A percentile compares a stretch with the other conserved stretches of the same genome.
Conservation (phyloP, 2,797 vertebrate genomes). For the Semaprochilodus insignis region DNA sequence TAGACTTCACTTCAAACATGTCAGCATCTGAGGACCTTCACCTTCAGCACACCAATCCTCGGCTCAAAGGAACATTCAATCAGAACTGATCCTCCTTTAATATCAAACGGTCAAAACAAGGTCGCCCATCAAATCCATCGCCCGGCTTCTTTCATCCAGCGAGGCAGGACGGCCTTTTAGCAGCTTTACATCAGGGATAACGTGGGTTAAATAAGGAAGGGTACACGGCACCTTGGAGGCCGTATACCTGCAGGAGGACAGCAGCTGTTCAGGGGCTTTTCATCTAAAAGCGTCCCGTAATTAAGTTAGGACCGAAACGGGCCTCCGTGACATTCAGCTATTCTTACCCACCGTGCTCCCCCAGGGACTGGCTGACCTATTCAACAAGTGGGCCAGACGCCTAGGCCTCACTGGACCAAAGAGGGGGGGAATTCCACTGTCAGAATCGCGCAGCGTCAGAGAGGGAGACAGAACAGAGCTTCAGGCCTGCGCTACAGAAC, state of each 20-base stretch:
- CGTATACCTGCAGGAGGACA: constrained; percentile 58
- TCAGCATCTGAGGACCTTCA: background rate
- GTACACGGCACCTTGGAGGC: constrained; percentile 28
- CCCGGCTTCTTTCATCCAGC: constrained; percentile 29
- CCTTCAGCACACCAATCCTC: constrained; percentile 29
- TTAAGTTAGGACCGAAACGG: constrained; percentile 60
- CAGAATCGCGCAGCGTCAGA: constrained; percentile 25
- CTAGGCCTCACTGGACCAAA: constrained; percentile 15
- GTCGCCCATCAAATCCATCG: constrained; percentile 19
- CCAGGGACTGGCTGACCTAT: constrained; percentile 63
- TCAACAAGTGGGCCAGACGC: constrained; percentile 57
- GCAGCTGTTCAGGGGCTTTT: constrained; percentile 65
- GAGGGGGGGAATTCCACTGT: constrained; percentile 49
- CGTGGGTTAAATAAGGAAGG: constrained; percentile 59
- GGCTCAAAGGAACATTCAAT: constrained; percentile 29
- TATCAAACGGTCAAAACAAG: constrained; percentile 36
- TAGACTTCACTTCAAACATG: background rate
- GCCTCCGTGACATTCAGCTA: constrained; percentile 70
- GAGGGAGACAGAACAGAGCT: constrained; percentile 9
- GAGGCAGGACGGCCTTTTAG: constrained; percentile 24
- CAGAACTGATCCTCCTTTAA: constrained; percentile 37
- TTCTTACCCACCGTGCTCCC: constrained; percentile 65
- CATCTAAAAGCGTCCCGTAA: constrained; percentile 68
- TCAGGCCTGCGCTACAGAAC: constrained; percentile 1
- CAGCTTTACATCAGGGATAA: constrained; percentile 37